Evolutionary conservation across 2,888 invertebrate species (phyloP).

Genomic region (Dascillus cervinus): DNA sequence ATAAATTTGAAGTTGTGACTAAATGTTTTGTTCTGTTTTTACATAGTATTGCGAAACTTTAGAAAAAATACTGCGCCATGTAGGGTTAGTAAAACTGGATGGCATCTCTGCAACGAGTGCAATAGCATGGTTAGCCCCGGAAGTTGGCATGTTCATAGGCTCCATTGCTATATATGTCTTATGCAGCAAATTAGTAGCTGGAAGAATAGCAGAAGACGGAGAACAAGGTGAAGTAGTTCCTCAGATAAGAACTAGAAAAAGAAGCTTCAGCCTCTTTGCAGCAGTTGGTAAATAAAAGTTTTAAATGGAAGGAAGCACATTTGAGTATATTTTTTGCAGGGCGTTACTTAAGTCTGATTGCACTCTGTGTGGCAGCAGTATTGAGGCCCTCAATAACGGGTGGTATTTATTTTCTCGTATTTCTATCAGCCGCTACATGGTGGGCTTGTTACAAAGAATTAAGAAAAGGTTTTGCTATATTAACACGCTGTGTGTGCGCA

Average conservation of each 20-base stretch:
- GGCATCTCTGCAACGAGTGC: constrained; percentile 53
- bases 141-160: constrained; percentile 55
- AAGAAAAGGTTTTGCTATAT: constrained; percentile 66
- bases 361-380: constrained; percentile 65
- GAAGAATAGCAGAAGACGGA: constrained; percentile 11
- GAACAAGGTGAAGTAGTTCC: constrained; percentile 13
- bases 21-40: no score
- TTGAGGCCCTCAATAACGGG: constrained; percentile 77
- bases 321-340: constrained; percentile 42
- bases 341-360: constrained; percentile 56
- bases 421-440: constrained; percentile 77
- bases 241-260: constrained; percentile 14
- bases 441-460: constrained; percentile 78
- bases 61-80: constrained; percentile 56
- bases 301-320: no score
- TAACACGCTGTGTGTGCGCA: constrained; percentile 63
- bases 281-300: no score
- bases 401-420: constrained; percentile 79
- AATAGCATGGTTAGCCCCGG: constrained; percentile 68
- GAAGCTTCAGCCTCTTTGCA: constrained; percentile 22
- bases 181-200: constrained; percentile 40
- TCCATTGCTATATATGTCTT: constrained; percentile 46
- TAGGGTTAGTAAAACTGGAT: constrained; percentile 60
- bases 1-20: no score
- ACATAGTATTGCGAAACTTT: constrained; percentile 43